Evolutionary conservation across 1,140 invertebrate species (phyloP).

Genomic region (Orussus abietinus): DNA sequence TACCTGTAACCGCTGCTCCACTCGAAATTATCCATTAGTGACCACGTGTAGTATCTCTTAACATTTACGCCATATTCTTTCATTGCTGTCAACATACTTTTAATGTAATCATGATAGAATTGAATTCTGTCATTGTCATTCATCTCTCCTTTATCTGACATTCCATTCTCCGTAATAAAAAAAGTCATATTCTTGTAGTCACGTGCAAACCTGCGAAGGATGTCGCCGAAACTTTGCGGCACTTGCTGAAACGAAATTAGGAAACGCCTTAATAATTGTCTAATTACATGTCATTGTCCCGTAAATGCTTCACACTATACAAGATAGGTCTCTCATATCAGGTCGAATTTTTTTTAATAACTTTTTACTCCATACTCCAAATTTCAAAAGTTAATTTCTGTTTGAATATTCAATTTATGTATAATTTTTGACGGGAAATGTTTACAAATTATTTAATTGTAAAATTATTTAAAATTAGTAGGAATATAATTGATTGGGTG

Average conservation of each 20-base stretch:
- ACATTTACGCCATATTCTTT: conserved; percentile 51
- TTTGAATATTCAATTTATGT: not conserved
- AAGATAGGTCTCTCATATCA: not conserved
- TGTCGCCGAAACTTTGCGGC: conserved; percentile 54
- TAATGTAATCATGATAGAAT: conserved; percentile 48
- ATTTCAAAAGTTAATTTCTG: conserved; percentile 9
- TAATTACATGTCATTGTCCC: not conserved
- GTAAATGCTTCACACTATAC: not conserved
- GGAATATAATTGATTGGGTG: conserved; percentile 11
- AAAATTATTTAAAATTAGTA: conserved; percentile 11
- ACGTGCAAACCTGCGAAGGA: conserved; percentile 61
- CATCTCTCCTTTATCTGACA: conserved; percentile 51
- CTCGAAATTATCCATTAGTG: conserved; percentile 61
- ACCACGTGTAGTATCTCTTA: conserved; percentile 56
- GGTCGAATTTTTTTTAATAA: not conserved
- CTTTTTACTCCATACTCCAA: not conserved
- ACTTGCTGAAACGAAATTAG: conserved; percentile 31
- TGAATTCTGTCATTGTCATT: conserved; percentile 54
- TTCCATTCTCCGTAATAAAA: conserved; percentile 71
- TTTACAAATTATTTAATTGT: conserved; percentile 14
- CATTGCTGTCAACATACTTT: conserved; percentile 54
- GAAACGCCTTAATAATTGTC: conserved; percentile 4
- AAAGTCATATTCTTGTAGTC: conserved; percentile 62
- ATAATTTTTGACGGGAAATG: conserved; percentile 14
- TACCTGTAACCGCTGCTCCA: conserved; percentile 51